Base-by-base conservation (phyloP, 2,113 vertebrate genomes). In the Hippocampus barbouri region DNA sequence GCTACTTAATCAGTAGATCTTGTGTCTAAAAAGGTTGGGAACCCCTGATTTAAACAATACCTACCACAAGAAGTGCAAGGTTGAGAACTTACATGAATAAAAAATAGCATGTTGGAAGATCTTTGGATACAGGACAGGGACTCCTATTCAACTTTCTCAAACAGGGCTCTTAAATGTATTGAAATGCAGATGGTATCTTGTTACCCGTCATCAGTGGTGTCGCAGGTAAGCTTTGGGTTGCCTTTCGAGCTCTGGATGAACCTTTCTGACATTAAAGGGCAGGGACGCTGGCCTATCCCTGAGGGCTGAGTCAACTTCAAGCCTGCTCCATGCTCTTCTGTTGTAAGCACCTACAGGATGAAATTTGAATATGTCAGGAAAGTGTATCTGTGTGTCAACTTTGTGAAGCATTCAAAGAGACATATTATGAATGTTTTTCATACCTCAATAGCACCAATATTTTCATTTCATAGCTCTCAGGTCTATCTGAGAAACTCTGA, bases 261-360 rank as follows among this genome's bases (percentile, higher is more conserved):
- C 27, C 95, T 94, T 77, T 95, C 94, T 49, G 91, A 91, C 73
- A 84, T 82, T 89, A 96, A 87, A 56, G 93, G 93, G 66, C 92
- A 92, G 74, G 97, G 96, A 76, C 94, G 92, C 87, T 98, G 97
- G 41, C 97, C 96, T 73, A 98, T 95, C 64, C 97, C 96, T 30
- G 94, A 92, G 47, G 97, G 97, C 70, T 99, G 97, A 69, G 94
- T 95, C 73, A n/a, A n/a, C n/a, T n/a, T n/a, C n/a, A 99, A 89
- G 53, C 94, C 93, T 41, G 91, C 91, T 43, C 65, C 83, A 73
- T 95, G 94, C 68, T 99, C 97, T 87, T 98, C 95, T 23, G 89
- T 87, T 62, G 85, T 91, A 40, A 99, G 81, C 64, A 96, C 88
- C 89, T 91, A 60, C 21, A 23, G 16, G 20, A 67, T 18, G 23